Evolutionary conservation across 2,113 vertebrate genomes (phyloP).

Genomic region (Bubo bubo): DNA sequence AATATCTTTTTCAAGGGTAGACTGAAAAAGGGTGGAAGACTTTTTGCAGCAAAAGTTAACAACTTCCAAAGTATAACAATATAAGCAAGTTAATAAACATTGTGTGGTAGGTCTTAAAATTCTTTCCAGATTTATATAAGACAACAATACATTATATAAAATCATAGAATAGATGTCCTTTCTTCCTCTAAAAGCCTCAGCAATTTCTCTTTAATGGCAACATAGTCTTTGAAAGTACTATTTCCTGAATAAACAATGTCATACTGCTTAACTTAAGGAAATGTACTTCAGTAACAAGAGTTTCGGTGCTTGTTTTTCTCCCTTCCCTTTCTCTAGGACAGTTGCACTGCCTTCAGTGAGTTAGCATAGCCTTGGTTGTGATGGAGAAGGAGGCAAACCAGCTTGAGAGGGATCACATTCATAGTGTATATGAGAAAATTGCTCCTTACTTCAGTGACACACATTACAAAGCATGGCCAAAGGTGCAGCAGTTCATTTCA

Average conservation of each 20-base stretch:
- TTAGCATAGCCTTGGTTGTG: background rate
- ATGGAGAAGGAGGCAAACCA: slow-evolving; percentile 82
- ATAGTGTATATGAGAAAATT: slow-evolving; percentile 80
- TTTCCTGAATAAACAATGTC: background rate
- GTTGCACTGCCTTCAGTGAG: background rate
- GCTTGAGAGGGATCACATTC: slow-evolving; percentile 77
- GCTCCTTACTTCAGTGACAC: slow-evolving; percentile 80
- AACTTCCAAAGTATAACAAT: background rate
- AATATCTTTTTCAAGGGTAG: background rate
- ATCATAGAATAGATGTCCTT: background rate
- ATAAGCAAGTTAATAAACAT: background rate
- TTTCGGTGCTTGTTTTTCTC: background rate
- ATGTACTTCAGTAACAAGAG: background rate
- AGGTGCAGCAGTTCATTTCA: slow-evolving; percentile 80
- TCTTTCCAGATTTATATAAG: background rate
- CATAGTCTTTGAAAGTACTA: background rate
- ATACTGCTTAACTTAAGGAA: background rate
- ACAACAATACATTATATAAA: background rate
- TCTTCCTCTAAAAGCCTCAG: background rate
- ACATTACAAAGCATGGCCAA: slow-evolving; percentile 81
- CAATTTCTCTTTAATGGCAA: background rate
- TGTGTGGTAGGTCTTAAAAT: background rate
- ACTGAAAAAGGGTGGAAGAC: background rate
- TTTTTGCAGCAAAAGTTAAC: background rate
- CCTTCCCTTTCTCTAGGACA: background rate